Evolutionary conservation across 2,888 invertebrate species (phyloP), one percentile per base, ranked within the genome.

Genomic region (Chaetoderma sp.): DNA sequence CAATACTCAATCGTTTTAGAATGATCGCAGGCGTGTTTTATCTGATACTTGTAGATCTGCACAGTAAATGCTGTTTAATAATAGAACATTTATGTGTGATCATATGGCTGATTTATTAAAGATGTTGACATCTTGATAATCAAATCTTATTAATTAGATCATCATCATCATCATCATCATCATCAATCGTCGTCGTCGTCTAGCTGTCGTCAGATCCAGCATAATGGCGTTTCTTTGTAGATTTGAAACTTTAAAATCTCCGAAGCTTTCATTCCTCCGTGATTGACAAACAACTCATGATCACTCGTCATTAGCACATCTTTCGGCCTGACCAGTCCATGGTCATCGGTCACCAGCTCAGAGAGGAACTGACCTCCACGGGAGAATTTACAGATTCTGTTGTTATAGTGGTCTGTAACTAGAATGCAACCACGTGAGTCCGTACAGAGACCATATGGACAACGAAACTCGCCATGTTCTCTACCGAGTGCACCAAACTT

Each of bases 361-460:
- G 78, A 62, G n/a, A 77, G 54, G 59, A 80, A 80, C 28, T 68
- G 72, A 13, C 81, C 82, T 6, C 72, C 71, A 21, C 66, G 68
- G 27, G 71, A 71, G 62, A 74, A 81, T 30, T 80, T 61, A 1
- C 77, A 74, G 6, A 82, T 65, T 0, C 82, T 67, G 55, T 78
- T 76, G 75, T 88, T 88, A 68, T 88, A 88, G 86, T 88, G 88
- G 65, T 88, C 88, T 3, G 88, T 88, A 3, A 88, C 88, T 8
- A 88, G 73, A 63, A 88, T 86, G 65, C 88, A 87, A 60, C 87
- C 87, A 44, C 83, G 80, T 8, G 75, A 75, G 70, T 88, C 88
- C 3, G 87, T 84, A 28, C 87, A 87, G 8, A 88, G 78, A 4
- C 88, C 88, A 33, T 88, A 87, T 0, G 88, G 88, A 28, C 86